phyloP scores from a whole-genome alignment of 1,140 invertebrate species.

The Drosophila tristis region DNA sequence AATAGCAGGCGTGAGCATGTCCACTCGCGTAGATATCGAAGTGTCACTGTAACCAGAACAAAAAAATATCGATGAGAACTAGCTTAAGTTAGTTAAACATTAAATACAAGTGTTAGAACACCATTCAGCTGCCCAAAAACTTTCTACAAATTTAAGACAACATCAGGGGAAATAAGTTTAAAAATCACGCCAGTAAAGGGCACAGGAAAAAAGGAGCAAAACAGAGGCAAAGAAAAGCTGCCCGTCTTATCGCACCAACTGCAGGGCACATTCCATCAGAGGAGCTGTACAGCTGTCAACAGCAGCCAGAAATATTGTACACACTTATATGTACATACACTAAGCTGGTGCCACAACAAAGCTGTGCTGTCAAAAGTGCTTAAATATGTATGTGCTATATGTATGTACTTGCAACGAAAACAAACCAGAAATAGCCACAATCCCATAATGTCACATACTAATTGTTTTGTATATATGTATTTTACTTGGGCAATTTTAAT shows the following conservation, averaged over 20 bases:
- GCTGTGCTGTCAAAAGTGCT: no score
- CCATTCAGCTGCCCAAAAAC: no score
- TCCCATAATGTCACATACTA: no score
- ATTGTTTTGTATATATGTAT: no score
- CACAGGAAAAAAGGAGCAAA: not conserved
- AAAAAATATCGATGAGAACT: slow-evolving; percentile 2
- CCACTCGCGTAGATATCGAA: slow-evolving; percentile 87
- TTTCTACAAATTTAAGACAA: not conserved
- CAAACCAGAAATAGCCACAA: no score
- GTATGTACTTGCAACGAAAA: no score
- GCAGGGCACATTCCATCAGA: slow-evolving; percentile 19
- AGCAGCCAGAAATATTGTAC: slow-evolving; percentile 8
- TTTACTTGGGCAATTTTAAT: no score
- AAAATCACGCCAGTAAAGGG: slow-evolving; percentile 12
- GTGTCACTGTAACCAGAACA: slow-evolving; percentile 85
- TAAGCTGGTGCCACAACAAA: no score
- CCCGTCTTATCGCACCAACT: slow-evolving; percentile 34
- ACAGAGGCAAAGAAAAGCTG: slow-evolving; percentile 8
- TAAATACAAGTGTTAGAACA: no score
- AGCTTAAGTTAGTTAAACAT: not conserved
- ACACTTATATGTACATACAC: no score
- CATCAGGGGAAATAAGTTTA: slow-evolving; percentile 25
- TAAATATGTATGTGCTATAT: no score
- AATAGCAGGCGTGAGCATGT: slow-evolving; percentile 86
- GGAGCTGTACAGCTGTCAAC: not conserved